Conservation (phyloP, 2,797 vertebrate genomes). For the Sciurus carolinensis region DNA sequence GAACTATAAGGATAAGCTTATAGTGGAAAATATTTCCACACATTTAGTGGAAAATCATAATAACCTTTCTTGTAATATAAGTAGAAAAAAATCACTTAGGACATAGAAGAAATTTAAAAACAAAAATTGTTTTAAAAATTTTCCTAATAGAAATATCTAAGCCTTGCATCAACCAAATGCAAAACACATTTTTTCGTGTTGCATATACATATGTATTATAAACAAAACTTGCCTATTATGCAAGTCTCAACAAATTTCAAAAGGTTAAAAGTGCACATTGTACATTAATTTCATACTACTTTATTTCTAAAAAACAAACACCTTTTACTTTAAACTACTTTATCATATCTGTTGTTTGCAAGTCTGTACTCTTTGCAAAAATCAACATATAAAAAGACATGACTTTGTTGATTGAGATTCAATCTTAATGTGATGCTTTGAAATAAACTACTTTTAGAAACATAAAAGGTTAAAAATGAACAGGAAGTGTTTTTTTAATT, state of each 20-base stretch:
- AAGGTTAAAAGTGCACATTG: not conserved
- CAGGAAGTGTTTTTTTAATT: not conserved
- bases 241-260: conserved; percentile 27
- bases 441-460: conserved; percentile 78
- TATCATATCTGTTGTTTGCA: conserved; percentile 40
- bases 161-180: not conserved
- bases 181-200: conserved; percentile 25
- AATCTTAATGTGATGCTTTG: conserved; percentile 67
- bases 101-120: conserved; percentile 5
- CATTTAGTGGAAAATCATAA: not conserved
- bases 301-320: not conserved
- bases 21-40: no score
- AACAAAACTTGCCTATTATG: not conserved
- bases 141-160: not conserved
- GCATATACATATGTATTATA: not conserved
- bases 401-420: conserved; percentile 73
- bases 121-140: not conserved
- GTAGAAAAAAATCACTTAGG: conserved; percentile 16
- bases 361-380: conserved; percentile 51
- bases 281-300: no score
- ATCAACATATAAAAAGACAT: conserved; percentile 62
- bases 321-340: conserved; percentile 64
- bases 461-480: not conserved
- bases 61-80: not conserved
- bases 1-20: not conserved